Evolutionary conservation across 2,113 vertebrate species (phyloP).

Genomic region (Tyto alba): DNA sequence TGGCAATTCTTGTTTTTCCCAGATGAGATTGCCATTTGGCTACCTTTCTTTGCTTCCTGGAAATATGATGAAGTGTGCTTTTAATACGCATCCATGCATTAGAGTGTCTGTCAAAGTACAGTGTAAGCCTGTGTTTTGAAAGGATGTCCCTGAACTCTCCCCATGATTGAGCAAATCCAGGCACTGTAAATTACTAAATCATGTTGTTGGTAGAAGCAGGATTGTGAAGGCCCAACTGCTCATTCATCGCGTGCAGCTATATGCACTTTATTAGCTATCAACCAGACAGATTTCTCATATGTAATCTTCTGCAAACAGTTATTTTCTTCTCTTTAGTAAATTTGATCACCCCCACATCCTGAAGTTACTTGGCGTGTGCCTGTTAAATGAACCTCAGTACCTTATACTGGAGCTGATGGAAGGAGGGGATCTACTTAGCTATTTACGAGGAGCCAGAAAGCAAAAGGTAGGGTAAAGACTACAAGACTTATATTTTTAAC

Average conservation of each 20-base stretch:
- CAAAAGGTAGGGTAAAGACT: conserved; percentile 23
- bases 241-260: neutral
- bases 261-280: neutral
- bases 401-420: conserved; percentile 80
- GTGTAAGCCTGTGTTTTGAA: neutral
- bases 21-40: neutral
- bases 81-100: neutral
- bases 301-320: neutral
- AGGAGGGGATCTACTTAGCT: conserved; percentile 76
- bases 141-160: neutral
- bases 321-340: conserved; percentile 61
- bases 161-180: neutral
- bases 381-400: conserved; percentile 77
- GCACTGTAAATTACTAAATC: neutral
- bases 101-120: neutral
- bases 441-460: conserved; percentile 70
- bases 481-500: neutral
- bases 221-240: neutral
- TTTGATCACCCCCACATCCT: conserved; percentile 80
- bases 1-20: neutral
- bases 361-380: conserved; percentile 73
- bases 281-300: neutral
- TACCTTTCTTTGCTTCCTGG: neutral
- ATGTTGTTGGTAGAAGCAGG: neutral
- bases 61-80: neutral